Percentiles rank a stretch among this genome's conserved stretches.
Conservation (phyloP, 2,888 invertebrate genomes). For the Sturmia bella region DNA sequence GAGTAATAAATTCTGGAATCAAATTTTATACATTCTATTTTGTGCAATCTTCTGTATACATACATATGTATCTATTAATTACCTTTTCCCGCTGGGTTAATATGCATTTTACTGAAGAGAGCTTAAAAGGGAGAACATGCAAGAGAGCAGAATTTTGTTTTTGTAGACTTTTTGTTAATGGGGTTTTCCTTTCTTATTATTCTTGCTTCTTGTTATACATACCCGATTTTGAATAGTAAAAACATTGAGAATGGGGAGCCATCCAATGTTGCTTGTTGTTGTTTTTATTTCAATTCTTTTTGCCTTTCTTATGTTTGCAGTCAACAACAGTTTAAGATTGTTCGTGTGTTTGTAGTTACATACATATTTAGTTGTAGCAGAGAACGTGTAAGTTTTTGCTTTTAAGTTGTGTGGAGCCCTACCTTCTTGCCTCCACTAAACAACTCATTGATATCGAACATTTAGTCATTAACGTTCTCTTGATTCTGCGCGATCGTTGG, state of each 20-base stretch:
- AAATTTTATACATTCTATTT: too few relatives aligned
- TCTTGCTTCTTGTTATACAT: constrained; percentile 65
- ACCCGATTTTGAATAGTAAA: constrained; percentile 43
- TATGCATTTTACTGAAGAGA: not conserved
- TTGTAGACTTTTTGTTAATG: constrained; percentile 57
- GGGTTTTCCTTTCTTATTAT: constrained; percentile 68
- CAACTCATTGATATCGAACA: constrained; percentile 67
- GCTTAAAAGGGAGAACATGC: constrained; percentile 21
- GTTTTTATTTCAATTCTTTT: constrained; percentile 40
- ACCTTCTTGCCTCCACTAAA: constrained; percentile 64
- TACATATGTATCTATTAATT: not conserved
- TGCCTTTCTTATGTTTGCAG: constrained; percentile 46
- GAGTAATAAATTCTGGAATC: too few relatives aligned
- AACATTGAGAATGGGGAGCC: constrained; percentile 65
- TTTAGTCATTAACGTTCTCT: constrained; percentile 80
- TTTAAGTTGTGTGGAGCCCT: constrained; percentile 49
- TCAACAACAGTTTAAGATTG: constrained; percentile 20
- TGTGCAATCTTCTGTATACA: constrained; percentile 1
- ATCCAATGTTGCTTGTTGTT: constrained; percentile 46
- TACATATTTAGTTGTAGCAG: constrained; percentile 33
- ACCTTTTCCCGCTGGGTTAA: not conserved
- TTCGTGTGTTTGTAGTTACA: constrained; percentile 2
- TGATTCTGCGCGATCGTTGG: constrained; percentile 79
- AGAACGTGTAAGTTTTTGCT: constrained; percentile 37
- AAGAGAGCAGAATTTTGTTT: constrained; percentile 23